Percentiles rank a stretch among this genome's conserved stretches.
Conservation (phyloP, 2,113 vertebrate genomes). For the Patagioenas fasciata region DNA sequence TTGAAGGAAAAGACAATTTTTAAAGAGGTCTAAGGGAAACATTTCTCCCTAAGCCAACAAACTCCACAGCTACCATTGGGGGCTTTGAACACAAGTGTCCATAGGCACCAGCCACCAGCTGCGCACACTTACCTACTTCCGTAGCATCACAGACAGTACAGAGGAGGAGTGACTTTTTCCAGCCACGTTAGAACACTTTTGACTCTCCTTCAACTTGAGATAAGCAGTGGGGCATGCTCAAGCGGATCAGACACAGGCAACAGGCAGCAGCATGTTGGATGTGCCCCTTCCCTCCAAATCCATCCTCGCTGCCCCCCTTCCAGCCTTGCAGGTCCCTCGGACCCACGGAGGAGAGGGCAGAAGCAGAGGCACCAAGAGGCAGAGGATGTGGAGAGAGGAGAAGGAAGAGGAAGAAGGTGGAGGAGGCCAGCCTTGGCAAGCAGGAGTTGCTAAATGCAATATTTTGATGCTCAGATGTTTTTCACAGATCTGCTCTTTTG, state of each 20-base stretch:
- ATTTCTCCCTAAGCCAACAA: background rate
- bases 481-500: background rate
- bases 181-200: background rate
- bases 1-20: slow-evolving; percentile 4
- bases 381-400: background rate
- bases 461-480: background rate
- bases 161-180: background rate
- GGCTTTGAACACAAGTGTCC: background rate
- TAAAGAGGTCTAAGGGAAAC: background rate
- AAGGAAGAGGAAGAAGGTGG: background rate
- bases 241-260: background rate
- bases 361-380: background rate
- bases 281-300: background rate
- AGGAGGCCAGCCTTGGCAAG: background rate
- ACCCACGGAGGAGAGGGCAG: background rate
- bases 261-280: background rate
- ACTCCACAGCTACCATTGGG: background rate
- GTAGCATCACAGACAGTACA: background rate
- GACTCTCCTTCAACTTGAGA: background rate
- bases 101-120: background rate
- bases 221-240: background rate
- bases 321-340: background rate
- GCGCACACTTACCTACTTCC: background rate
- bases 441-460: background rate
- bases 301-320: background rate